phyloP scores from a whole-genome alignment of 1,140 invertebrate species.

The Batillaria attramentaria region DNA sequence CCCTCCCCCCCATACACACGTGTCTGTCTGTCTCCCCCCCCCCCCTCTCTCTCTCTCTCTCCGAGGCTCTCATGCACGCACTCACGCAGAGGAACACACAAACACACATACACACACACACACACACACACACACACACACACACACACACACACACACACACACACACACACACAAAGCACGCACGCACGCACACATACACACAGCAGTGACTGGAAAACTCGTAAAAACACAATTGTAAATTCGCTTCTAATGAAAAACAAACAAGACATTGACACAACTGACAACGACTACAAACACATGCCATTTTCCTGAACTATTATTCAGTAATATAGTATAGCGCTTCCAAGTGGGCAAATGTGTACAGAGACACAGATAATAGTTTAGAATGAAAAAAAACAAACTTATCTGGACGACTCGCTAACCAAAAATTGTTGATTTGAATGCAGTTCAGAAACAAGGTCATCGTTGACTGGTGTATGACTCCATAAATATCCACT shows the following conservation, averaged over 20 bases:
- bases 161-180: constrained; percentile 15
- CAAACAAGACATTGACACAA: background rate
- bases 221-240: background rate
- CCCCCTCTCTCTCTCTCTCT: background rate
- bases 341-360: background rate
- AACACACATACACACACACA: background rate
- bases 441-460: background rate
- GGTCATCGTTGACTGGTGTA: background rate
- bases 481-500: too few relatives aligned
- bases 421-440: too few relatives aligned
- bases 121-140: constrained; percentile 12
- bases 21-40: background rate
- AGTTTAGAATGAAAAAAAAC: too few relatives aligned
- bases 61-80: background rate
- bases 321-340: background rate
- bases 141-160: constrained; percentile 10
- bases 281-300: background rate
- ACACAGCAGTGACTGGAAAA: background rate
- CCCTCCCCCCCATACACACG: background rate
- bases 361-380: background rate
- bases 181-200: background rate
- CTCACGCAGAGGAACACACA: background rate
- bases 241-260: background rate
- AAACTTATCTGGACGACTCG: too few relatives aligned
- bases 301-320: background rate